Evolutionary conservation across 2,888 invertebrate genomes (phyloP).

Genomic region (Ypsolopha scabrella): DNA sequence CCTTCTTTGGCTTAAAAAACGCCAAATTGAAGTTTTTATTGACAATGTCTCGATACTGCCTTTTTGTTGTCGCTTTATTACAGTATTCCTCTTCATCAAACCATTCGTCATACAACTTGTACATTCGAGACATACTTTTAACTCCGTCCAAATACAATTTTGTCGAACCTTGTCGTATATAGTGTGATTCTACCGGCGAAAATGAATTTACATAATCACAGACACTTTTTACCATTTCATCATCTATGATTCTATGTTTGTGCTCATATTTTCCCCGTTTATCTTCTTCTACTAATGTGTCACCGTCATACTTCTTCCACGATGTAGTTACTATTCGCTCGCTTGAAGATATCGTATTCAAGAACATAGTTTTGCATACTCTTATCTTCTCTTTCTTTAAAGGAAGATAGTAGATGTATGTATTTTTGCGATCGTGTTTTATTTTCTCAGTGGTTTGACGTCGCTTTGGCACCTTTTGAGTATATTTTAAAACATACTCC

Average conservation of each 20-base stretch:
- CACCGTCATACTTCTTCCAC: constrained; percentile 4
- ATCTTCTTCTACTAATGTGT: neutral
- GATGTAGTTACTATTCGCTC: constrained; percentile 9
- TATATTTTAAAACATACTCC: constrained; percentile 11
- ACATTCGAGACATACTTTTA: too few species aligned
- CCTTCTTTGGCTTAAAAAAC: constrained; percentile 12
- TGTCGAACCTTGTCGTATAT: too few species aligned
- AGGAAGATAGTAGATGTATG: constrained; percentile 10
- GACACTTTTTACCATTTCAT: constrained; percentile 9
- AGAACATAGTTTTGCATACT: constrained; percentile 13
- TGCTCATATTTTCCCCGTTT: constrained; percentile 2
- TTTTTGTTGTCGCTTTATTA: constrained; percentile 1
- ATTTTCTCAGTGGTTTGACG: constrained; percentile 9
- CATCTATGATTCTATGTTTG: neutral
- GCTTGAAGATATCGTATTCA: constrained; percentile 11
- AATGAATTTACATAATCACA: constrained; percentile 12
- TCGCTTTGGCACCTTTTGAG: constrained; percentile 7
- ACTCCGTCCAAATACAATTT: constrained; percentile 10
- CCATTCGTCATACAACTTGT: constrained; percentile 4
- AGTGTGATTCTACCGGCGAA: too few species aligned
- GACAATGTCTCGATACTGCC: constrained; percentile 10
- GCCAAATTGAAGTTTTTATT: constrained; percentile 12
- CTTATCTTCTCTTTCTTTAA: constrained; percentile 2
- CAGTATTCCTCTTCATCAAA: constrained; percentile 1
- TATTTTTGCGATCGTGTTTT: constrained; percentile 10